These are phyloP conservation scores for Ceratotherium simum DNA, from an alignment of 2,113 vertebrate genomes.

Conservation along the genomic window DNA sequence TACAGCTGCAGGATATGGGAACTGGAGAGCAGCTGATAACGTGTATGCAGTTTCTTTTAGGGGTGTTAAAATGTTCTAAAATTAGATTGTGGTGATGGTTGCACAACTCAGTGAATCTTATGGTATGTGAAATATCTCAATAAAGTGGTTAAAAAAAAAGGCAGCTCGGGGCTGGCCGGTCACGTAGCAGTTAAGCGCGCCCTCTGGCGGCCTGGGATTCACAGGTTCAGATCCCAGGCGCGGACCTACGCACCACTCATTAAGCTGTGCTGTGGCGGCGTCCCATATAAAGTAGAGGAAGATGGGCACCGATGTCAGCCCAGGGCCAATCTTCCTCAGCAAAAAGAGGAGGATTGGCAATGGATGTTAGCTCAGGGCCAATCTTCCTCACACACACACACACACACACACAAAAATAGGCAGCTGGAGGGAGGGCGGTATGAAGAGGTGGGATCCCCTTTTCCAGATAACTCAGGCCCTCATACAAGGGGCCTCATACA, in stretches of 20 bases:
- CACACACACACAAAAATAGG: background rate
- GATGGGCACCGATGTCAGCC: no score
- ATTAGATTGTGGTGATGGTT: background rate
- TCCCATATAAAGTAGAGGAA: no score
- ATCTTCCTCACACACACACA: no score
- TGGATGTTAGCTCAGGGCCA: no score
- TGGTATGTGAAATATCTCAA: background rate
- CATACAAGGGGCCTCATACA: background rate
- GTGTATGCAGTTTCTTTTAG: background rate
- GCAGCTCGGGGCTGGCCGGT: background rate
- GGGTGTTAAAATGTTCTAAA: background rate
- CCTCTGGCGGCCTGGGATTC: no score
- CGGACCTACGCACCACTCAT: no score
- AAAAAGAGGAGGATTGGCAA: no score
- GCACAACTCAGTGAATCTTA: background rate
- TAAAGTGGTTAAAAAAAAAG: background rate
- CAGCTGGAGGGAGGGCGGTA: background rate
- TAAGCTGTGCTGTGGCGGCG: no score
- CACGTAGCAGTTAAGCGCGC: no score
- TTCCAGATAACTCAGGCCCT: background rate
- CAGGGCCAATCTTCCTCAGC: no score
- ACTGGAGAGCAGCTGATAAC: accelerated
- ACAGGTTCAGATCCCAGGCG: no score
- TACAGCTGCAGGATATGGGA: background rate
- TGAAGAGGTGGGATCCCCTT: background rate